Evolutionary conservation across 2,797 vertebrate genomes (phyloP).

Genomic region (Crypturellus tataupa): DNA sequence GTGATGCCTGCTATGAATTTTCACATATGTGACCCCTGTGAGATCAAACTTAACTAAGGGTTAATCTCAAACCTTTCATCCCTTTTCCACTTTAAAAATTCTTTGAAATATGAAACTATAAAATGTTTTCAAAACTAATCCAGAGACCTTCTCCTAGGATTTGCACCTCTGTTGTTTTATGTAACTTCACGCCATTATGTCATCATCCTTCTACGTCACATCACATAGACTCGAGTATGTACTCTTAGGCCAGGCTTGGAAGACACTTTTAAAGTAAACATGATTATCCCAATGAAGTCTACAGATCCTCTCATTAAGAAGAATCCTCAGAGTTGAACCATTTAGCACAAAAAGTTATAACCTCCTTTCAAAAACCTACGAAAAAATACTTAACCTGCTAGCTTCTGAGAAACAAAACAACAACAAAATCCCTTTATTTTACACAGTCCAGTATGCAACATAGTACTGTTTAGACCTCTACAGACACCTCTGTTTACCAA

Average conservation of each 20-base stretch:
- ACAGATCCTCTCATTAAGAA: not conserved
- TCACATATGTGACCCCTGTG: not conserved
- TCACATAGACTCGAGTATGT: not conserved
- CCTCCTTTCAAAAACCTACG: not conserved
- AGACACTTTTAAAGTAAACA: not conserved
- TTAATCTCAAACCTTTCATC: not conserved
- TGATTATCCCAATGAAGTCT: not conserved
- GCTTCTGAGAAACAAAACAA: not conserved
- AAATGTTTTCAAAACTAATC: not conserved
- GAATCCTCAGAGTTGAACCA: not conserved
- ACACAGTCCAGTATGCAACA: not conserved
- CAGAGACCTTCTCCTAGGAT: not conserved
- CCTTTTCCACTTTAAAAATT: not conserved
- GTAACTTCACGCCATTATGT: not conserved
- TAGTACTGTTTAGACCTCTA: accelerated
- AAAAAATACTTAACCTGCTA: not conserved
- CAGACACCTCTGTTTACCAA: not conserved
- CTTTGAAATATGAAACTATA: not conserved
- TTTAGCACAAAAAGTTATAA: not conserved
- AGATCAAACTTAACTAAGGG: not conserved
- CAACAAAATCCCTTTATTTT: not conserved
- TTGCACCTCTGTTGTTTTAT: not conserved
- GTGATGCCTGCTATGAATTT: not conserved
- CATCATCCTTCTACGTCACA: not conserved
- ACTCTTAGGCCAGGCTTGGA: not conserved